Base-by-base conservation (phyloP, 1,140 invertebrate genomes). In the Conus ventricosus region DNA sequence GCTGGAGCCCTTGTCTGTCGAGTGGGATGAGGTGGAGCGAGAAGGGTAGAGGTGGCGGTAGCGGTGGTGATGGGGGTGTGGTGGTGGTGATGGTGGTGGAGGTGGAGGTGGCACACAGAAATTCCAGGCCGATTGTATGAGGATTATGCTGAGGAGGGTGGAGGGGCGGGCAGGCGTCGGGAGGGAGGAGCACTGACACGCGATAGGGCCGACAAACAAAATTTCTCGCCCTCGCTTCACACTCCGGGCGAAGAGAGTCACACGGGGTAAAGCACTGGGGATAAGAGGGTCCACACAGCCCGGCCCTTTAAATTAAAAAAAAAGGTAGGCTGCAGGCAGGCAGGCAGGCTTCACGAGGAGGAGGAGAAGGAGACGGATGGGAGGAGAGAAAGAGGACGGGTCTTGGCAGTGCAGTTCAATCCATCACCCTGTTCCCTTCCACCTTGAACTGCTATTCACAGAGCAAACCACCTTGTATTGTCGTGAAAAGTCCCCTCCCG, bases 151-250 rank as follows among this genome's bases (percentile, higher is more conserved):
- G 67, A 63, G 78, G 78, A 80, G n/a, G 51, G 78, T 53, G 23
- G 51, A 13, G 25, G 78, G 25, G 78, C 11, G 78, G 11, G 78
- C 3, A 23, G 78, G 78, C 13, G 78, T 2, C 1, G 60, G 17
- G 15, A 4, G 67, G 23, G 67, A 25, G 80, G 23, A 55, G 80
- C 39, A 82, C 39, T 53, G 54, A 55, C 39, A 55, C 54, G 80
- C 80, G 80, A 82, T 82, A 82, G 54, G 15, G 27, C 39, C 39
- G 80, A 82, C 39, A 71, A 71, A 71, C 67, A 20, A 71, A 71
- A 13, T 20, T 71, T 13, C 67, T 71, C 67, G 67, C 67, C 67
- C 20, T 23, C 20, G 11, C 67, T 71, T 71, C 67, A 71, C 67
- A 71, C 67, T 71, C 20, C 11, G 23, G 67, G 67, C 67, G 67